Conservation (phyloP, 2,113 vertebrate genomes). For the Desmodus rotundus region DNA sequence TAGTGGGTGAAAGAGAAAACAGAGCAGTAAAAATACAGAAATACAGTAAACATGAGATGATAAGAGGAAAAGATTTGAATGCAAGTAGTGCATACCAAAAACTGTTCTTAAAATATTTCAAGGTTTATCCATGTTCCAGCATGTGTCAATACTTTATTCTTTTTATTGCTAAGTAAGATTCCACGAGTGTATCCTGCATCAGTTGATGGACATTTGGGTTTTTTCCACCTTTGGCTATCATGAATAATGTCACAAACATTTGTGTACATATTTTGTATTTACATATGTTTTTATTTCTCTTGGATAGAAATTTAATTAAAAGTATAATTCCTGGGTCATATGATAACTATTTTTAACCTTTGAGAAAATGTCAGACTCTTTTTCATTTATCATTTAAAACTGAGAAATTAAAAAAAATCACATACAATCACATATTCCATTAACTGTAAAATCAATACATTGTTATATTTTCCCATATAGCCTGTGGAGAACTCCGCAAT, state of each 20-base stretch:
- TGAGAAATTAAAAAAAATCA: neutral
- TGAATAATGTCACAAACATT: neutral
- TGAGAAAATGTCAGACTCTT: neutral
- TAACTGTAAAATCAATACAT: neutral
- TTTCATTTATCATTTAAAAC: neutral
- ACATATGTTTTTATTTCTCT: neutral
- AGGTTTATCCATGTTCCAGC: neutral
- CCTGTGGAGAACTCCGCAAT: neutral
- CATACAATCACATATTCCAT: neutral
- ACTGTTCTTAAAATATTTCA: neutral
- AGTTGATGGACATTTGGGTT: neutral
- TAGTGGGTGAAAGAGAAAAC: neutral
- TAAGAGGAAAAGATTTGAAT: neutral
- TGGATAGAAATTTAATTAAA: neutral
- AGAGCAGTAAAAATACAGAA: neutral
- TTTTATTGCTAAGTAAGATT: neutral
- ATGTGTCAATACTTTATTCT: neutral
- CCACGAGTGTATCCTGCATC: neutral
- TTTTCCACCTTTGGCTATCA: neutral
- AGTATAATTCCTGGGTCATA: neutral
- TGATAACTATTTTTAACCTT: neutral
- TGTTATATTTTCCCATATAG: neutral
- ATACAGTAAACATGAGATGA: neutral
- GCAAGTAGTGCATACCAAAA: neutral
- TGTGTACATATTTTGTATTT: neutral